A percentile compares a stretch with the other conserved stretches of the same genome.
These are phyloP conservation scores for Pemphredon lugubris DNA, from an alignment of 2,888 invertebrate species.

Conservation along the genomic window DNA sequence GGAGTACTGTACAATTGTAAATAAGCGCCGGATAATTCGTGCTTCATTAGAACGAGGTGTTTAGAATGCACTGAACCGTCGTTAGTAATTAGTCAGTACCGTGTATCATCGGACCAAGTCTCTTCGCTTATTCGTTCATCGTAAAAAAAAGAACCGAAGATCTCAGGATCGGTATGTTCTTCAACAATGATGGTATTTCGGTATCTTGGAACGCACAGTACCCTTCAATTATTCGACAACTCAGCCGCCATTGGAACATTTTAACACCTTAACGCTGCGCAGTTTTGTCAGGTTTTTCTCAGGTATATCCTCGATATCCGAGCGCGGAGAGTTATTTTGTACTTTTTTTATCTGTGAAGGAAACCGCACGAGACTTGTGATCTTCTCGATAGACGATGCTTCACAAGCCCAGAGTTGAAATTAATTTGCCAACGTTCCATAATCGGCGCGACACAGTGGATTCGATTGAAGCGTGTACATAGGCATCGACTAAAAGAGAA, in stretches of 20 bases:
- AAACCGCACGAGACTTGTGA: too few relatives aligned
- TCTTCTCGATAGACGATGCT: too few relatives aligned
- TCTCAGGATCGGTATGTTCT: too few relatives aligned
- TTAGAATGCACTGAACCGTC: slow-evolving; percentile 2
- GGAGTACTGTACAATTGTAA: slow-evolving; percentile 70
- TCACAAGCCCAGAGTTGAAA: too few relatives aligned
- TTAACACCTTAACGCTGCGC: slow-evolving; percentile 3
- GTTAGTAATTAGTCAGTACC: background rate
- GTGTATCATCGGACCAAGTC: slow-evolving; percentile 10
- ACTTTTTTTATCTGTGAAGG: slow-evolving; percentile 6
- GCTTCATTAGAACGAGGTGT: slow-evolving; percentile 18
- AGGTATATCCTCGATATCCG: background rate
- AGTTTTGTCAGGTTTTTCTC: slow-evolving; percentile 8
- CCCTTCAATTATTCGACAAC: background rate
- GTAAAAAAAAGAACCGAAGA: too few relatives aligned
- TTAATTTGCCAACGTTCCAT: too few relatives aligned
- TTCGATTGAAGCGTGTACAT: slow-evolving; percentile 30
- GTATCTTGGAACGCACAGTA: too few relatives aligned
- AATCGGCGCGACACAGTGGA: background rate
- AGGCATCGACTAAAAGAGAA: background rate
- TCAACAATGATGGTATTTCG: too few relatives aligned
- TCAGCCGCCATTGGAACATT: background rate
- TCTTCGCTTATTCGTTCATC: background rate
- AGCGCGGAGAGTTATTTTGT: background rate
- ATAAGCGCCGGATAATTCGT: slow-evolving; percentile 50